Conservation (phyloP, 2,888 invertebrate genomes). For the Fragum sueziense region DNA sequence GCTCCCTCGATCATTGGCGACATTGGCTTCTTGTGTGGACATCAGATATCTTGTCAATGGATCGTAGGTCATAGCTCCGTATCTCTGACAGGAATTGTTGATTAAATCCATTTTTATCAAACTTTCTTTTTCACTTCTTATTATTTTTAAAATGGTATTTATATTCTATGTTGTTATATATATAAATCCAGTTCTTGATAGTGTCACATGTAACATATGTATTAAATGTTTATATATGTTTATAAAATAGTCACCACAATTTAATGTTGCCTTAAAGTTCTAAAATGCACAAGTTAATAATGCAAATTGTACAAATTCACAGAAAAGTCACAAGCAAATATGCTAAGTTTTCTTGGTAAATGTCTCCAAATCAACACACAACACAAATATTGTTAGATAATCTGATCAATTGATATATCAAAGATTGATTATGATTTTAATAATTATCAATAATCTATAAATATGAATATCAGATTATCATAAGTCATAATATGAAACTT, state of each 20-base stretch:
- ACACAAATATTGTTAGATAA: not conserved
- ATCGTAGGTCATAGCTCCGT: constrained; percentile 10
- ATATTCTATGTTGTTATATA: not conserved
- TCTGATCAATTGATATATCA: not conserved
- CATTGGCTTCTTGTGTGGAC: constrained; percentile 1
- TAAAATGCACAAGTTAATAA: not conserved
- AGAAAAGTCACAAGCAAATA: too few species aligned
- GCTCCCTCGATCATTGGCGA: constrained; percentile 4
- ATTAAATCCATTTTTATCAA: constrained; percentile 40
- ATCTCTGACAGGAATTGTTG: constrained; percentile 28
- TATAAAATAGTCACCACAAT: not conserved
- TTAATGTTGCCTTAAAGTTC: not conserved
- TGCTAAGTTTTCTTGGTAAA: too few species aligned
- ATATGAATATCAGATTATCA: not conserved
- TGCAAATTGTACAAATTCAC: not conserved
- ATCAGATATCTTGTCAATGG: constrained; percentile 4
- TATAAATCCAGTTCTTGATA: not conserved
- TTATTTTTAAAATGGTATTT: not conserved
- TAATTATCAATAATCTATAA: not conserved
- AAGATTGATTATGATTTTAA: not conserved
- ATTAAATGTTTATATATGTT: not conserved
- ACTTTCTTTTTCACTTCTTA: not conserved
- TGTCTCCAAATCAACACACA: not conserved
- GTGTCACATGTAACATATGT: not conserved
- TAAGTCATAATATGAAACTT: not conserved